A percentile compares a stretch with the other conserved stretches of the same genome.
phyloP scores from a whole-genome alignment of 2,797 vertebrate genomes.

The Etheostoma perlongum region DNA sequence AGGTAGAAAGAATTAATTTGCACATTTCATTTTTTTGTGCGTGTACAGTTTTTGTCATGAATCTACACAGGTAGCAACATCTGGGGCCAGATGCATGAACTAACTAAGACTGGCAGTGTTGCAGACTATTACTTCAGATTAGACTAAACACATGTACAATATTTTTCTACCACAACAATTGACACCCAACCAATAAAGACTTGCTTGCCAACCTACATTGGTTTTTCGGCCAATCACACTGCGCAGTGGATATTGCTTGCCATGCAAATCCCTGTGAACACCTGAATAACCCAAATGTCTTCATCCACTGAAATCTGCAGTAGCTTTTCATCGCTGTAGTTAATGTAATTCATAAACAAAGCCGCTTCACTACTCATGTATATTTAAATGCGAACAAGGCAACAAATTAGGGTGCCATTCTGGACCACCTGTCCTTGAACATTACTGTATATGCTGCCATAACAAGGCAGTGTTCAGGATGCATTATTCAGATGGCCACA shows the following conservation, averaged over 20 bases:
- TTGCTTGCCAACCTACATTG: neutral
- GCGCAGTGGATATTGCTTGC: slow-evolving; percentile 14
- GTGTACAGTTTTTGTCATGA: no score
- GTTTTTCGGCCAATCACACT: neutral
- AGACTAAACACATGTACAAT: neutral
- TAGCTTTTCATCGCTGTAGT: slow-evolving; percentile 24
- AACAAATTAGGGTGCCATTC: slow-evolving; percentile 42
- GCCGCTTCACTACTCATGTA: slow-evolving; percentile 68
- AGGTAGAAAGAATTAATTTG: no score
- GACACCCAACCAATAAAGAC: neutral
- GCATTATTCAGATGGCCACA: slow-evolving; percentile 75
- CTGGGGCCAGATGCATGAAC: neutral
- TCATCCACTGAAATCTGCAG: slow-evolving; percentile 16
- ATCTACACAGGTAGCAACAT: no score
- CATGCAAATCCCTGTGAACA: slow-evolving; percentile 40
- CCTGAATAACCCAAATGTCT: slow-evolving; percentile 33
- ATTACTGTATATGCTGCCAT: slow-evolving; percentile 39
- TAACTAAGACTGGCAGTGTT: neutral
- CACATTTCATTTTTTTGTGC: no score
- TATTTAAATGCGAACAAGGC: slow-evolving; percentile 65
- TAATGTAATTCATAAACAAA: slow-evolving; percentile 67
- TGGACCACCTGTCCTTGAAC: slow-evolving; percentile 46
- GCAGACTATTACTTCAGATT: neutral
- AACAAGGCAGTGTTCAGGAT: slow-evolving; percentile 56
- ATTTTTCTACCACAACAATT: neutral